Base-by-base conservation (phyloP, 2,797 vertebrate species). In the Myiotriccus ornatus region DNA sequence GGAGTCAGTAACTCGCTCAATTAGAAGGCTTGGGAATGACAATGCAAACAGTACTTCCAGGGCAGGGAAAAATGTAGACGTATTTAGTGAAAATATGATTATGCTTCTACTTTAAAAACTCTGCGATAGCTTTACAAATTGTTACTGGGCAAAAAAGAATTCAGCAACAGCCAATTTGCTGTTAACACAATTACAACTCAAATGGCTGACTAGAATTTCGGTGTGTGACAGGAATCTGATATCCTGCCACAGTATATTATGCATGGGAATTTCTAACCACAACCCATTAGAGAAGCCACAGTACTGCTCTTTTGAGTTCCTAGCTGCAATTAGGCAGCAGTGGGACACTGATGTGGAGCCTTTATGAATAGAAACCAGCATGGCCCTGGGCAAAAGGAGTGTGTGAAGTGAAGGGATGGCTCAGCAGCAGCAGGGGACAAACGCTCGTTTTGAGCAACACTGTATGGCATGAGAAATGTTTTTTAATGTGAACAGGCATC, bases 291-390 rank as follows among this genome's bases (percentile, higher is more conserved):
- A 28, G 90, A 93, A 95, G 76, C 55, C 94, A 63, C 74, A 39
- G 80, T 43, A 53, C 83, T 79, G 79, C 70, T 93, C 67, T 78
- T 94, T 86, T 57, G 83, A 94, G 85, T 67, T 91, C 73, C 91
- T 60, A 34, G 85, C 76, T 88, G 94, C 90, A 93, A 94, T 96
- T 94, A 95, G 87, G 85, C 91, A 88, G 95, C 94, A 93, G 83
- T 86, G 76, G 91, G 90, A 94, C 87, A 78, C 91, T 57, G 83
- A 81, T 93, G 76, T 41, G 85, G 87, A 83, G 76, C 91, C 34
- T 94, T 90, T 85, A 78, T 65, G 94, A 88, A 90, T 19, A 94
- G 94, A 88, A 91, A 93, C 83, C 83, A 94, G 90, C 85, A 81
- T 94, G 96, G 89, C 95, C 80, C n/a, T 81, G 89, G 89, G 96